Evolutionary conservation across 2,888 invertebrate genomes (phyloP).

Genomic region (Meiosimyza platycephala): DNA sequence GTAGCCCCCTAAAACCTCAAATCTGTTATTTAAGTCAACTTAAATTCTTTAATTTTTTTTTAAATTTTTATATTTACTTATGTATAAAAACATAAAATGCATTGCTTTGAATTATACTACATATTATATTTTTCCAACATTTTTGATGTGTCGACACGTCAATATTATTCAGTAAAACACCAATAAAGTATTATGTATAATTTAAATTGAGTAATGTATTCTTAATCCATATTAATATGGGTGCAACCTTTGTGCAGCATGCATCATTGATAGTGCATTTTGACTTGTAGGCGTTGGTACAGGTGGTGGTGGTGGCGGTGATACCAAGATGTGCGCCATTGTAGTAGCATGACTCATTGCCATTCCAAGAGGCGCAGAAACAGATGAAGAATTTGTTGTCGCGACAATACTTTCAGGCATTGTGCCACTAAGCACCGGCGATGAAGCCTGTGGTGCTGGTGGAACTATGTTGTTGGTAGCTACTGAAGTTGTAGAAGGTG

Average conservation of each 20-base stretch:
- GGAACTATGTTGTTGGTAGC: slow-evolving; percentile 22
- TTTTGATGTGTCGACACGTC: too few species aligned
- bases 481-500: slow-evolving; percentile 43
- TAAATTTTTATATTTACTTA: too few species aligned
- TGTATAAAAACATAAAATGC: too few species aligned
- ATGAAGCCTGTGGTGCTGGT: slow-evolving; percentile 49
- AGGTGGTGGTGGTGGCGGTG: slow-evolving; percentile 57
- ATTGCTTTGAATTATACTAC: too few species aligned
- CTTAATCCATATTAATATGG: slow-evolving; percentile 52
- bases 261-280: slow-evolving; percentile 61
- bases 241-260: slow-evolving; percentile 63
- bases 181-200: too few species aligned
- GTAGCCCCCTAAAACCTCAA: too few species aligned
- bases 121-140: too few species aligned
- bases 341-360: slow-evolving; percentile 52
- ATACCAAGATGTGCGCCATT: slow-evolving; percentile 60
- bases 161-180: too few species aligned
- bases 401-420: not conserved
- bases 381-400: slow-evolving; percentile 47
- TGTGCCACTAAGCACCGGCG: not conserved
- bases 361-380: slow-evolving; percentile 50
- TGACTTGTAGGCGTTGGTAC: slow-evolving; percentile 56
- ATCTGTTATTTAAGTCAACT: too few species aligned
- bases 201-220: not conserved
- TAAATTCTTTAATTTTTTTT: too few species aligned